Base-by-base conservation (phyloP, 2,888 invertebrate genomes). In the Hyposoter dolosus region DNA sequence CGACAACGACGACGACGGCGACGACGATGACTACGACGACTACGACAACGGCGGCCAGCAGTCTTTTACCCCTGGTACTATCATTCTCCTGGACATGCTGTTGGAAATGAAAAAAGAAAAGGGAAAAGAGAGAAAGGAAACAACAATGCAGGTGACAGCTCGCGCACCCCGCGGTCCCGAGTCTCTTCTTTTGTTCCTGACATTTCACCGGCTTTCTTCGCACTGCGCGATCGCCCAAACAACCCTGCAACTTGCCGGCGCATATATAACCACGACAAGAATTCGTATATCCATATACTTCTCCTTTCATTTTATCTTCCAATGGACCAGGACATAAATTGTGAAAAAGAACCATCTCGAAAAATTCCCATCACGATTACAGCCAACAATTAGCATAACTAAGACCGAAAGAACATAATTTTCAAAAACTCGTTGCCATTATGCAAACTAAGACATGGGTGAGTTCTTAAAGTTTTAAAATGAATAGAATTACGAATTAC, bases 131-230 rank as follows among this genome's bases (percentile, higher is more conserved):
- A 85, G 88, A 79, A 87, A 89, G 75, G 87, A 89, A 88, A 89
- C 90, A 91, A 91, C 92, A 92, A 93, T 93, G 92, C 92, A 92
- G 92, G 92, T 92, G 93, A 93, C 92, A 93, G 92, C 90, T 91
- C 85, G 90, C 89, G 89, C 90, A 90, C 88, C 89, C 91, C 89
- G 86, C 90, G 88, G 88, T 68, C 84, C 84, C 50, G 77, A 75
- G 88, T 86, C 85, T 89, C 90, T 90, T 89, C 90, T 90, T 91
- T 92, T 92, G 91, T 92, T 92, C 90, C 88, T 90, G 88, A 88
- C 89, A 89, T 91, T 92, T 92, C 90, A 87, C 90, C 89, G 90
- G 89, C 89, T 90, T 92, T 91, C 92, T 92, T 91, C 89, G 88
- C 87, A 88, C 85, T 85, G 88, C 28, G 28, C 28, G 28, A 89